phyloP scores from a whole-genome alignment of 1,140 invertebrate species.

The Lethrus apterus region DNA sequence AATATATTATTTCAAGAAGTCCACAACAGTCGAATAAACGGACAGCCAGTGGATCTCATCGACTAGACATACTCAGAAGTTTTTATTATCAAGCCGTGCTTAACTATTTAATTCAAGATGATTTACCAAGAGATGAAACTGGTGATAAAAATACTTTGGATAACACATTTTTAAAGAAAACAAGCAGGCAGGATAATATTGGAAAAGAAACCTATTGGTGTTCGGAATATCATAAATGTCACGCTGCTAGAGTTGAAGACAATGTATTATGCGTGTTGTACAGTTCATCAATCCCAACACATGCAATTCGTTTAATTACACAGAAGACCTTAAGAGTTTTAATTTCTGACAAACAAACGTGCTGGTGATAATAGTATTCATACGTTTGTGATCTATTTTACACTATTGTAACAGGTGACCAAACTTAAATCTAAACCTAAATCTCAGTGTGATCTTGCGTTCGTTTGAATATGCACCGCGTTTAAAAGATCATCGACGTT shows the following conservation, averaged over 20 bases:
- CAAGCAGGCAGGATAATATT: constrained; percentile 24
- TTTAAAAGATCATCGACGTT: too few relatives aligned
- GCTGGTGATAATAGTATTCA: too few relatives aligned
- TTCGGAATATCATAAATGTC: constrained; percentile 79
- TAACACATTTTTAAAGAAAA: too few relatives aligned
- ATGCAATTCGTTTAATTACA: constrained; percentile 54
- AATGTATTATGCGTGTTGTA: constrained; percentile 63
- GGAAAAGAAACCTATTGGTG: constrained; percentile 69
- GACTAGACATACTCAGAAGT: constrained; percentile 60
- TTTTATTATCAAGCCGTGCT: constrained; percentile 60
- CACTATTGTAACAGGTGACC: too few relatives aligned
- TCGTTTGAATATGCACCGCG: too few relatives aligned
- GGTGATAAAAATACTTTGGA: constrained; percentile 9
- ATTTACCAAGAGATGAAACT: constrained; percentile 5
- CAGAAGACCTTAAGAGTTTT: constrained; percentile 46
- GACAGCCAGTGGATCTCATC: constrained; percentile 48
- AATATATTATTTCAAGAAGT: constrained; percentile 61
- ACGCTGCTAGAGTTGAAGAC: constrained; percentile 53
- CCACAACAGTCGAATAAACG: constrained; percentile 46
- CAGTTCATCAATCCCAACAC: constrained; percentile 55
- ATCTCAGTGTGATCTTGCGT: too few relatives aligned
- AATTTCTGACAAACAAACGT: constrained; percentile 46
- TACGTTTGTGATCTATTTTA: too few relatives aligned
- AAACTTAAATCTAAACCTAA: too few relatives aligned
- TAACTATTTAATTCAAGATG: constrained; percentile 36